Evolutionary conservation across 1,140 invertebrate genomes (phyloP).

Genomic region (Drosophila pallidifrons): DNA sequence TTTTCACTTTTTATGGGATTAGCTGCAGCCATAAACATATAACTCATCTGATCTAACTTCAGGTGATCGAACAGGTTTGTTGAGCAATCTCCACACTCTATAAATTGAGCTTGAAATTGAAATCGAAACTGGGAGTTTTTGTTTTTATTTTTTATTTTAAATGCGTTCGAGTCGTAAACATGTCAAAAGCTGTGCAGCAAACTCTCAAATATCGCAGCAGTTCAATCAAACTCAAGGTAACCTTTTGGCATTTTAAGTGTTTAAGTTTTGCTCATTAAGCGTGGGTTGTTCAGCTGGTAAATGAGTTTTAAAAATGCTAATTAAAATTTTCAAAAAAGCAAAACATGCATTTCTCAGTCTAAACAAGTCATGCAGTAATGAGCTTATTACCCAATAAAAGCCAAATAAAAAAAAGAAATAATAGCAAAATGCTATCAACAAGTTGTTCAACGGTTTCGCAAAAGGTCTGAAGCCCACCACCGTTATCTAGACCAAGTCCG

Average conservation of each 20-base stretch:
- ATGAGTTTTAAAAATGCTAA: not conserved
- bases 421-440: not conserved
- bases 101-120: slow-evolving; percentile 68
- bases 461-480: slow-evolving; percentile 8
- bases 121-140: slow-evolving; percentile 49
- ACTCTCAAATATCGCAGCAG: slow-evolving; percentile 11
- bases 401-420: slow-evolving; percentile 5
- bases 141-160: too few species aligned
- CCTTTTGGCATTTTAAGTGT: slow-evolving; percentile 62
- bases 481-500: slow-evolving; percentile 32
- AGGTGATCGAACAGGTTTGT: slow-evolving; percentile 70
- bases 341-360: not conserved
- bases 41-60: slow-evolving; percentile 33
- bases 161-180: slow-evolving; percentile 29
- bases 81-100: slow-evolving; percentile 44
- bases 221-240: slow-evolving; percentile 64
- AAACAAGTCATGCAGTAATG: slow-evolving; percentile 1
- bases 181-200: slow-evolving; percentile 19
- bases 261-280: not conserved
- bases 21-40: slow-evolving; percentile 46
- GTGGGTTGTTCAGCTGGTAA: not conserved
- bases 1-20: slow-evolving; percentile 83
- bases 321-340: not conserved
- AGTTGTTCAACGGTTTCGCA: slow-evolving; percentile 3
- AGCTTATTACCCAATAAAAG: slow-evolving; percentile 34